A percentile compares a stretch with the other conserved stretches of the same genome.
Conservation (phyloP, 2,797 vertebrate genomes). For the Octomys mimax region DNA sequence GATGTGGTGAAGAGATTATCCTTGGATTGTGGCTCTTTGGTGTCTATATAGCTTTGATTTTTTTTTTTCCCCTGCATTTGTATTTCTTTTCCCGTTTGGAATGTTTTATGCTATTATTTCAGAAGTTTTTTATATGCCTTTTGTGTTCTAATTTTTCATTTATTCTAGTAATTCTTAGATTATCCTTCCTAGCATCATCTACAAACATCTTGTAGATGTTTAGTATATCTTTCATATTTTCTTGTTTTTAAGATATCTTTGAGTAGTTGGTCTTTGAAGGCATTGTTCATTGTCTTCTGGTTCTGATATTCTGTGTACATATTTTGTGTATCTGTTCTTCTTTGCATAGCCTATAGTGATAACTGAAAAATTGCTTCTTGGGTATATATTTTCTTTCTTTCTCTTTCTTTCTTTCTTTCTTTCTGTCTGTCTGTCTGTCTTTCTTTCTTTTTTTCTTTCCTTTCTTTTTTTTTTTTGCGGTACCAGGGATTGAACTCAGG, state of each 20-base stretch:
- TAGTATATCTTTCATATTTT: not conserved
- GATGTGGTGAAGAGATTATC: not conserved
- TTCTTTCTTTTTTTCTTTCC: too few species aligned
- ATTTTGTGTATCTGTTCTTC: not conserved
- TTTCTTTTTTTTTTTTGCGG: too few species aligned
- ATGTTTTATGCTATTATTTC: not conserved
- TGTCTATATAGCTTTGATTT: not conserved
- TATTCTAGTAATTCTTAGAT: not conserved
- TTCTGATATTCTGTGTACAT: not conserved
- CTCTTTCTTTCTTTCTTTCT: too few species aligned
- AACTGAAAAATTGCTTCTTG: not conserved
- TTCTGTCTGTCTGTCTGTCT: too few species aligned
- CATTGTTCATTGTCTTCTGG: not conserved
- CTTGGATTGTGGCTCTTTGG: not conserved
- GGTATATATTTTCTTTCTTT: not conserved
- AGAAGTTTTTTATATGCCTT: not conserved
- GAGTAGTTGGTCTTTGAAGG: not conserved
- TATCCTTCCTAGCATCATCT: not conserved
- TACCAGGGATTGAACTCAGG: too few species aligned
- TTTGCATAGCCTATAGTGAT: not conserved
- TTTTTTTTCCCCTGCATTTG: not conserved
- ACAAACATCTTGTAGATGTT: not conserved
- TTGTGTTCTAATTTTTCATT: not conserved
- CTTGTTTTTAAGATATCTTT: not conserved
- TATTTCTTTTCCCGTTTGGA: not conserved